Evolutionary conservation across 1,140 invertebrate species (phyloP).

Genomic region (Megalopta genalis): DNA sequence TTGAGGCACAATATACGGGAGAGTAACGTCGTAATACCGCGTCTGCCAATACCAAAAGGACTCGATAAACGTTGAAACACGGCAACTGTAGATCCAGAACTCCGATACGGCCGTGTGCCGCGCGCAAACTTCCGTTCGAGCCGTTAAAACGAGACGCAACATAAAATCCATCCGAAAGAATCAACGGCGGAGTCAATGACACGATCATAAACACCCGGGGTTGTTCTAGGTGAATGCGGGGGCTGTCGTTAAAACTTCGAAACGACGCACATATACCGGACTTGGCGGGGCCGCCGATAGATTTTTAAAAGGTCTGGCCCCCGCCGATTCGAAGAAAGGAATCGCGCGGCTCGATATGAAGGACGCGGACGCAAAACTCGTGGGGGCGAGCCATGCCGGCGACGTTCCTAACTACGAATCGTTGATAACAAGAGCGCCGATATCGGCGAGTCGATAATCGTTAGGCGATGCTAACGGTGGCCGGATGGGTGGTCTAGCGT

Average conservation of each 20-base stretch:
- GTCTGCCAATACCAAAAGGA: neutral
- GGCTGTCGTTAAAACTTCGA: slow-evolving; percentile 8
- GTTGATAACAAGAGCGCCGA: slow-evolving; percentile 36
- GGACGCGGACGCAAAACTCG: neutral
- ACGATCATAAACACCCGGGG: slow-evolving; percentile 5
- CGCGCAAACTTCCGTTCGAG: neutral
- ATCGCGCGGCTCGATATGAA: slow-evolving; percentile 2
- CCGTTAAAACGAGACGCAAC: neutral
- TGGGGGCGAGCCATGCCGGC: neutral
- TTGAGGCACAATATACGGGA: too few species aligned
- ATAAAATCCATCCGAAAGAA: slow-evolving; percentile 17
- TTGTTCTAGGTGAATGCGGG: neutral
- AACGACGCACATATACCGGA: too few species aligned
- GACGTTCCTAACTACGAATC: neutral
- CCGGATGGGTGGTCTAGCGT: neutral
- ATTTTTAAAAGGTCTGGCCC: slow-evolving; percentile 3
- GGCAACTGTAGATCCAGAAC: neutral
- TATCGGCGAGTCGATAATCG: slow-evolving; percentile 42
- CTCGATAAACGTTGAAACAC: neutral
- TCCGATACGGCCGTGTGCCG: neutral
- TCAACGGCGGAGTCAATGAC: neutral
- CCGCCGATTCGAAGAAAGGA: slow-evolving; percentile 15
- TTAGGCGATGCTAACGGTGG: slow-evolving; percentile 21
- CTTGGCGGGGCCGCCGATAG: neutral
- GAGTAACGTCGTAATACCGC: neutral